phyloP scores from a whole-genome alignment of 2,797 vertebrate species.

The Xiphophorus birchmanni region DNA sequence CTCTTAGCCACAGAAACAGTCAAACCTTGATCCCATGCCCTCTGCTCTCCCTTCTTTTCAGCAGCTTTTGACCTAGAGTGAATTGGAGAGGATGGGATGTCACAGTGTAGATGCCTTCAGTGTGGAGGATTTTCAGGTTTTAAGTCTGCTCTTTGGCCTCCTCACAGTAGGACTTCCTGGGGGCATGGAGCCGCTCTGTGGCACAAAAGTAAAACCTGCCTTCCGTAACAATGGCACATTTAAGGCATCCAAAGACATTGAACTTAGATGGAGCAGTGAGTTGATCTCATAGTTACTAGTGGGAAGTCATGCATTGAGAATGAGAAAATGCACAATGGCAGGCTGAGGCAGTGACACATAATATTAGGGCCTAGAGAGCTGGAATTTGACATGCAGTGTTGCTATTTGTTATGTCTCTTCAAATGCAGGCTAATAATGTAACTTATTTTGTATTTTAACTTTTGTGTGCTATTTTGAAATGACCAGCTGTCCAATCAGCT shows the following conservation, averaged over 20 bases:
- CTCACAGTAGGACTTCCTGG: constrained; percentile 76
- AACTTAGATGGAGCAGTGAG: constrained; percentile 66
- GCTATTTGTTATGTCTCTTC: neutral
- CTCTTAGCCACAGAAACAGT: constrained; percentile 58
- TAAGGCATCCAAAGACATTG: constrained; percentile 74
- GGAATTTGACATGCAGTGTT: constrained; percentile 15
- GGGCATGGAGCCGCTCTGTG: constrained; percentile 49
- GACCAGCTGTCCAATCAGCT: neutral
- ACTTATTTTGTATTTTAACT: neutral
- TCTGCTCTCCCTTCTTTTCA: constrained; percentile 63
- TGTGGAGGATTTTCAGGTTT: constrained; percentile 73
- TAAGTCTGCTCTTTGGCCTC: constrained; percentile 75
- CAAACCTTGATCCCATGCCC: constrained; percentile 72
- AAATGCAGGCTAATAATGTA: neutral
- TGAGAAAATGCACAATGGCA: constrained; percentile 61
- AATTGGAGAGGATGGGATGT: constrained; percentile 69
- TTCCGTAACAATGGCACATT: constrained; percentile 59
- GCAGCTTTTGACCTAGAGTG: constrained; percentile 63
- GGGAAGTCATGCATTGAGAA: constrained; percentile 78
- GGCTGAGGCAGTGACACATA: constrained; percentile 54
- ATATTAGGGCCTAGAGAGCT: constrained; percentile 26
- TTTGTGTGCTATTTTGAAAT: neutral
- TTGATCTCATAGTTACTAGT: constrained; percentile 62
- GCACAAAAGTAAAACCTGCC: constrained; percentile 72
- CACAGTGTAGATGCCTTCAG: constrained; percentile 74